A percentile compares a stretch with the other conserved stretches of the same genome.
Evolutionary conservation across 1,140 invertebrate species (phyloP).

Genomic region (Eulimnadia texana): DNA sequence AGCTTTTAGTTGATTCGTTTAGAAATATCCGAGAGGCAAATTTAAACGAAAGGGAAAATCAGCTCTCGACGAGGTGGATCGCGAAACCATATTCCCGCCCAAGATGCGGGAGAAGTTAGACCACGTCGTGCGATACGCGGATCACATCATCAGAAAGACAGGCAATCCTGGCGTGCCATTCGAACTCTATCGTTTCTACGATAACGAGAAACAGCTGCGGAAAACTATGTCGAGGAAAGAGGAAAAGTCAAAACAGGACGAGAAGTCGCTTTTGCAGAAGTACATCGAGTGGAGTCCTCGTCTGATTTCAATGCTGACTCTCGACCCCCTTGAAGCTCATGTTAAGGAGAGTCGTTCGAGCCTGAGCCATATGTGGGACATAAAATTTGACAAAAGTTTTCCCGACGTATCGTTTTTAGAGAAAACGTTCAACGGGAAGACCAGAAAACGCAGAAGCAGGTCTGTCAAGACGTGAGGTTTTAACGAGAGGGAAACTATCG

Average conservation of each 20-base stretch:
- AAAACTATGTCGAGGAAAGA: no score
- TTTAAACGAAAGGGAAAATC: constrained; percentile 1
- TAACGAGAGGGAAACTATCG: neutral
- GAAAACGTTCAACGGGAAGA: neutral
- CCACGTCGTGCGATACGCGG: constrained; percentile 19
- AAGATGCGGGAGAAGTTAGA: constrained; percentile 11
- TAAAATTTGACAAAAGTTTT: neutral
- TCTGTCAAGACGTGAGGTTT: no score
- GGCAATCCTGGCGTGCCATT: constrained; percentile 14
- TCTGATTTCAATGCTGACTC: neutral
- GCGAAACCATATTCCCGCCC: neutral
- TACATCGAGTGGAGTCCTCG: neutral
- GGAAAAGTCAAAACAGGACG: neutral
- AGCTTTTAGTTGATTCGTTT: neutral
- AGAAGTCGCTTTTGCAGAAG: neutral
- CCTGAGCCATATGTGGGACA: neutral
- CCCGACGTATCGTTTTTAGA: neutral
- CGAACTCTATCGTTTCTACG: constrained; percentile 21
- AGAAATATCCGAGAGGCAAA: constrained; percentile 7
- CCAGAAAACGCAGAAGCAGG: no score
- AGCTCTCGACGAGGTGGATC: neutral
- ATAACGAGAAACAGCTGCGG: neutral
- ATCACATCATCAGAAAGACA: constrained; percentile 12
- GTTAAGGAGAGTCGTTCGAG: neutral
- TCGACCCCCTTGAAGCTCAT: neutral